Conservation (phyloP, 2,888 invertebrate species). For the Tillus elongatus region DNA sequence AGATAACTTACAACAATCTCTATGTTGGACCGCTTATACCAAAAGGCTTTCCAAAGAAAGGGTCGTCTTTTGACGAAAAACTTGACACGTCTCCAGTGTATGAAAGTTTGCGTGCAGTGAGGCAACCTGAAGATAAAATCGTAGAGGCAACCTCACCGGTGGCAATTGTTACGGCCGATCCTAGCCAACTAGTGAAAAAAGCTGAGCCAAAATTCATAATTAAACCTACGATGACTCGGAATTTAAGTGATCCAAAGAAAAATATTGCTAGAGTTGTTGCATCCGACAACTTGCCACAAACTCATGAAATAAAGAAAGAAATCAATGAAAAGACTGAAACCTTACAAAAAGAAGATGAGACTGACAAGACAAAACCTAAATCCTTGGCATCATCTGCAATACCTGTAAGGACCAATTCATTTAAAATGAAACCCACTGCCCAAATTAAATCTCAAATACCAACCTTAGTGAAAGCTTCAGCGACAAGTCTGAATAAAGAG, state of each 20-base stretch:
- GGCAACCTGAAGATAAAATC: conserved; percentile 9
- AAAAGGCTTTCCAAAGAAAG: conserved; percentile 30
- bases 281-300: conserved; percentile 28
- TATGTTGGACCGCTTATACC: conserved; percentile 50
- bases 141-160: conserved; percentile 28
- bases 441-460: conserved; percentile 39
- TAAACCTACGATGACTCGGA: conserved; percentile 46
- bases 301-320: too few relatives aligned
- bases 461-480: conserved; percentile 30
- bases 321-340: conserved; percentile 12
- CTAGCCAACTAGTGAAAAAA: conserved; percentile 38
- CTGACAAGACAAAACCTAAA: conserved; percentile 3
- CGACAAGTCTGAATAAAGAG: conserved; percentile 28
- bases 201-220: conserved; percentile 53
- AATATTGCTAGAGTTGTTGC: conserved; percentile 46
- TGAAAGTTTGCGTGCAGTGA: conserved; percentile 12
- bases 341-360: conserved; percentile 9
- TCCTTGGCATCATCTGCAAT: not conserved
- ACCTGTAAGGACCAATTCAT: conserved; percentile 11
- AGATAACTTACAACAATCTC: conserved; percentile 46
- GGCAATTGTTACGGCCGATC: conserved; percentile 48
- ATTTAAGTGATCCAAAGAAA: conserved; percentile 28
- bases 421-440: conserved; percentile 19
- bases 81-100: conserved; percentile 13
- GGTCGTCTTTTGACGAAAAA: conserved; percentile 15